A percentile compares a stretch with the other conserved stretches of the same genome.
Evolutionary conservation across 2,113 vertebrate genomes (phyloP).

Genomic region (Callospermophilus lateralis): DNA sequence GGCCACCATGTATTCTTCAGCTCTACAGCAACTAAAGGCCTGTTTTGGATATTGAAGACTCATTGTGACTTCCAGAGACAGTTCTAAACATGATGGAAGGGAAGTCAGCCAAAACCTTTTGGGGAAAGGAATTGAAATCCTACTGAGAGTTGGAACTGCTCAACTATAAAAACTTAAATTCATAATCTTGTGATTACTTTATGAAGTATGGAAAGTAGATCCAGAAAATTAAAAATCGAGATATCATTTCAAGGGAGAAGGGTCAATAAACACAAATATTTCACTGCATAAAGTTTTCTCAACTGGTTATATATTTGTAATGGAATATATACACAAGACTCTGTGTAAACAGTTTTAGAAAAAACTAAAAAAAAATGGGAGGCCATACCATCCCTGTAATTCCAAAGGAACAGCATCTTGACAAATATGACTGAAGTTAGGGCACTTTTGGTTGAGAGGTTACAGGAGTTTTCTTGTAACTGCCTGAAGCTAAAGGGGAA

Average conservation of each 20-base stretch:
- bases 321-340: not conserved
- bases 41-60: not conserved
- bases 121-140: not conserved
- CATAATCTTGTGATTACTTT: not conserved
- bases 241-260: not conserved
- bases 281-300: not conserved
- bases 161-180: not conserved
- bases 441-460: not conserved
- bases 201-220: not conserved
- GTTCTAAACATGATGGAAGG: not conserved
- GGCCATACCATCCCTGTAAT: not conserved
- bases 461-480: not conserved
- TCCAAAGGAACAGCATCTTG: not conserved
- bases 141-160: not conserved
- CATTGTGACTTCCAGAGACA: not conserved
- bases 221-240: not conserved
- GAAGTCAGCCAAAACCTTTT: not conserved
- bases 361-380: not conserved
- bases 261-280: not conserved
- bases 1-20: not conserved
- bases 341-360: not conserved
- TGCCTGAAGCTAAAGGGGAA: not conserved
- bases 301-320: not conserved
- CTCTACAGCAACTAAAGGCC: not conserved
- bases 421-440: not conserved